These are phyloP conservation scores for Gobionotothen gibberifrons DNA, from an alignment of 2,797 vertebrate species.

Conservation along the genomic window DNA sequence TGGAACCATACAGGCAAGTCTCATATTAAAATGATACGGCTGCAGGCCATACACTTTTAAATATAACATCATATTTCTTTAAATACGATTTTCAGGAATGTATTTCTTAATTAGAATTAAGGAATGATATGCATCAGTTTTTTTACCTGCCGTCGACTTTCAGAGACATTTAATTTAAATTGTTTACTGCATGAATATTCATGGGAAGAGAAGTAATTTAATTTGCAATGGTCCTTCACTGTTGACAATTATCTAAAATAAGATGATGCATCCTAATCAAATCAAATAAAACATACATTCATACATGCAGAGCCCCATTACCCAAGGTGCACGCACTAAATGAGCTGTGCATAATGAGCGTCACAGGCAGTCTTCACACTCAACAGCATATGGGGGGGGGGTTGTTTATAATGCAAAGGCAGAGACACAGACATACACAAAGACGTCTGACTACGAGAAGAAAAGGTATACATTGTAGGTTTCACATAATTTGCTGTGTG, in stretches of 20 bases:
- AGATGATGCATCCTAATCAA: neutral
- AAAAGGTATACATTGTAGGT: too few relatives aligned
- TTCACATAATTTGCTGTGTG: neutral
- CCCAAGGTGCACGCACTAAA: neutral
- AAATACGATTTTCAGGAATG: neutral
- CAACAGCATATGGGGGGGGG: neutral
- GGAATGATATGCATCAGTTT: neutral
- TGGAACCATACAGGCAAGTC: slow-evolving; percentile 1
- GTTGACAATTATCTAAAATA: slow-evolving; percentile 12
- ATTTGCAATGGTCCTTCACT: slow-evolving; percentile 6
- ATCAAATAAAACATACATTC: slow-evolving; percentile 18
- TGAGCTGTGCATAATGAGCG: neutral
- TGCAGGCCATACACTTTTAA: neutral
- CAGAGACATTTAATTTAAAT: slow-evolving; percentile 17
- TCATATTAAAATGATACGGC: neutral
- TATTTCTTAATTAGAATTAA: slow-evolving; percentile 10
- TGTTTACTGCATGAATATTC: slow-evolving; percentile 12
- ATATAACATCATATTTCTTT: neutral
- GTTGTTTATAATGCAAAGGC: neutral
- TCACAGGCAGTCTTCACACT: neutral
- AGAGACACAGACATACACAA: neutral
- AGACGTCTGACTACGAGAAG: neutral
- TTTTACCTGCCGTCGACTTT: neutral
- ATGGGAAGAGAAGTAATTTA: slow-evolving; percentile 12
- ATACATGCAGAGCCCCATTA: neutral